Percentiles rank a stretch among this genome's conserved stretches.
These are phyloP conservation scores for Orcinus orca DNA, from an alignment of 2,113 vertebrate genomes.

Conservation along the genomic window DNA sequence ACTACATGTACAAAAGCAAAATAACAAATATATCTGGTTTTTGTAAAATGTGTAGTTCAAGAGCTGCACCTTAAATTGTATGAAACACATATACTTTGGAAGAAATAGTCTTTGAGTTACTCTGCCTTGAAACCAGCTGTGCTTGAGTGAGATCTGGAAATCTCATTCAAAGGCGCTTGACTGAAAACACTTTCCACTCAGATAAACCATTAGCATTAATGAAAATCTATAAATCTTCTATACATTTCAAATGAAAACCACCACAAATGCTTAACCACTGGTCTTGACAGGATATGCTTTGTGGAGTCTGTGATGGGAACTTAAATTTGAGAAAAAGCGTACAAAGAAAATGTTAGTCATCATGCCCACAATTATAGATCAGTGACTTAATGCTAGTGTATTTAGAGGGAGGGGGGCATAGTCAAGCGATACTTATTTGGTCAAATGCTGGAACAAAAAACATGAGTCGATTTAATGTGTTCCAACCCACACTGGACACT, in stretches of 20 bases:
- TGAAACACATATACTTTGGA: slow-evolving; percentile 31
- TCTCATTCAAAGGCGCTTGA: background rate
- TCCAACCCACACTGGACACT: background rate
- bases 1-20: slow-evolving; percentile 5
- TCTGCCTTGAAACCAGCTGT: slow-evolving; percentile 14
- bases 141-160: slow-evolving; percentile 36
- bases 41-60: slow-evolving; percentile 7
- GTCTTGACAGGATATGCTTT: background rate
- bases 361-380: background rate
- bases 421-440: background rate
- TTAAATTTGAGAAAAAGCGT: background rate
- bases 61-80: background rate
- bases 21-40: slow-evolving; percentile 20
- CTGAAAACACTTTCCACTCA: slow-evolving; percentile 34
- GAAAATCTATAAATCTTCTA: slow-evolving; percentile 44
- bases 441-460: slow-evolving; percentile 29
- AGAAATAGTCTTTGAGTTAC: background rate
- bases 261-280: background rate
- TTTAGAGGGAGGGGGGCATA: background rate
- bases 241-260: slow-evolving; percentile 32
- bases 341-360: slow-evolving; percentile 18
- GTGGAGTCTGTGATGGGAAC: background rate
- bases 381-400: background rate
- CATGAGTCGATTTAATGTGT: slow-evolving; percentile 4
- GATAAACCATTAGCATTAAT: slow-evolving; percentile 38